Evolutionary conservation across 2,888 invertebrate genomes (phyloP), one percentile per base, ranked within the genome.

Genomic region (Blastobasis adustella): DNA sequence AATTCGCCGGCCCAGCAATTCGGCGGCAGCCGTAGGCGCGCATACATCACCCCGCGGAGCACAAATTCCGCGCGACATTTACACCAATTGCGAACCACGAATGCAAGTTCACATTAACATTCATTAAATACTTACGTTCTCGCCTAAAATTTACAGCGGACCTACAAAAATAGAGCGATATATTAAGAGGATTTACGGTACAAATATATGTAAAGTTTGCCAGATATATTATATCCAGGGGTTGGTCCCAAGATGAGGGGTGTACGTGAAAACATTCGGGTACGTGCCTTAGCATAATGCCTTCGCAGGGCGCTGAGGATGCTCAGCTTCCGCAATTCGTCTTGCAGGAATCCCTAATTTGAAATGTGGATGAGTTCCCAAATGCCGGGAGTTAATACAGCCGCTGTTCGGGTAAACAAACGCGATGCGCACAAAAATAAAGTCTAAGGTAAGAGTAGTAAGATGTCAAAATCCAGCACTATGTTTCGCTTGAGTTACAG

Each of bases 181-280:
- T 78, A 86, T 87, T 86, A 85, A 67, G 66, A 81, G 86, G 88
- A 88, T 88, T 88, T 87, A 88, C 83, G 82, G 83, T 82, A 87
- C 88, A 88, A 88, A 88, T 88, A 88, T 88, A 88, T 88, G 88
- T 88, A 85, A 88, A 88, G 88, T 88, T 88, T 86, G 80, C 79
- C 73, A 82, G 82, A 87, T 87, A 85, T 87, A 88, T 88, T 87
- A 88, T 88, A 83, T 85, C 81, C 75, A 80, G 85, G 87, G 88
- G 85, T 81, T 73, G 82, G 81, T 68, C 73, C 77, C 77, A 74
- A 80, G 82, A 79, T 76, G 82, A 76, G 79, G 79, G 77, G 74
- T 76, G 73, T 76, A 82, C 88, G 88, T 88, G 88, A 80, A 87
- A 87, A 82, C 80, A 87, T 86, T 79, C 82, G 72, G 69, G 69